A percentile compares a stretch with the other conserved stretches of the same genome.
These are phyloP conservation scores for Cephus nigrinus DNA, from an alignment of 2,888 invertebrate genomes.

Conservation along the genomic window DNA sequence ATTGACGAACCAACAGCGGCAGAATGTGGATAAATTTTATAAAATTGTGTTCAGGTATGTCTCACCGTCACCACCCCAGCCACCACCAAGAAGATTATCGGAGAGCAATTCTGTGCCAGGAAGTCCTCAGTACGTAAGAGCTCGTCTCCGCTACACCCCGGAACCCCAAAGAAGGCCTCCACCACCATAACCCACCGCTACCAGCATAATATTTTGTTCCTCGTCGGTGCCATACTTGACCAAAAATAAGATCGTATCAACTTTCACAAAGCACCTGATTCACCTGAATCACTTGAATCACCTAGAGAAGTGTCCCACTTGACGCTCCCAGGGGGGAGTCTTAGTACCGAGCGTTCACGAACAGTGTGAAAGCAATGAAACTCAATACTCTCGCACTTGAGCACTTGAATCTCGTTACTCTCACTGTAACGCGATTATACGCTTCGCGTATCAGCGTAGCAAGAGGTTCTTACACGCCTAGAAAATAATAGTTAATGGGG, in stretches of 20 bases:
- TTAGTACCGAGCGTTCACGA: slow-evolving; percentile 20
- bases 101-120: slow-evolving; percentile 78
- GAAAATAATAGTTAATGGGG: neutral
- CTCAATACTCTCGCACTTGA: slow-evolving; percentile 12
- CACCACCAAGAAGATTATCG: slow-evolving; percentile 74
- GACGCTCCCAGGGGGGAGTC: neutral
- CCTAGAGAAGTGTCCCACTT: slow-evolving; percentile 1
- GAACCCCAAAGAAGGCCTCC: slow-evolving; percentile 65
- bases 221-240: slow-evolving; percentile 55
- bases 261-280: too few relatives aligned
- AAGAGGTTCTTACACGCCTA: slow-evolving; percentile 19
- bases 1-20: too few relatives aligned
- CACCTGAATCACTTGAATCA: slow-evolving; percentile 8
- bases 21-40: too few relatives aligned
- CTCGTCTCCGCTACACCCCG: slow-evolving; percentile 69
- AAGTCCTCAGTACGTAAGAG: slow-evolving; percentile 76
- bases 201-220: slow-evolving; percentile 37
- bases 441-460: neutral
- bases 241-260: slow-evolving; percentile 18
- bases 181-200: slow-evolving; percentile 57
- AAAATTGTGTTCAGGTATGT: slow-evolving; percentile 66
- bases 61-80: slow-evolving; percentile 73
- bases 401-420: slow-evolving; percentile 13
- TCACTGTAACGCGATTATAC: slow-evolving; percentile 7
- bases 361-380: slow-evolving; percentile 26